Base-by-base conservation (phyloP, 2,888 invertebrate species). In the Tinea pellionella region DNA sequence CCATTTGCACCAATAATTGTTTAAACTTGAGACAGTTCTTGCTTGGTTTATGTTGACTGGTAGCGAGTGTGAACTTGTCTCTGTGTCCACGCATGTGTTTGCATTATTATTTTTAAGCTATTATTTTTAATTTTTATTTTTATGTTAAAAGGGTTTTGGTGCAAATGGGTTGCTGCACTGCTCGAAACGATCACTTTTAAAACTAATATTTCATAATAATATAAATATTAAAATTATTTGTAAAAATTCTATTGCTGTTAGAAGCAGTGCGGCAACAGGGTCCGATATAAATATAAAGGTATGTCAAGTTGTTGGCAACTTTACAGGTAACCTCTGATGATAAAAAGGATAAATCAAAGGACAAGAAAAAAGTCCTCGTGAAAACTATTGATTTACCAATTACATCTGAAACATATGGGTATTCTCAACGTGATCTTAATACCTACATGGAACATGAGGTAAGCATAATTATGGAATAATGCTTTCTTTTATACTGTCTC, bases 371-470 rank as follows among this genome's bases (percentile, higher is more conserved):
- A 78, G 90, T 93, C 62, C 78, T 91, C 4, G 90, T 93, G 18
- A 96, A 96, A 80, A 91, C 92, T 24, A 89, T 96, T 62, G 97
- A 98, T 66, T 86, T 98, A 63, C 93, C 96, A 0, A 92, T 99
- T 63, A 94, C 95, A 61, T 84, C 91, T n/a, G 81, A 89, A 59
- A 92, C 93, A 11, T 91, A 91, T 69, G 94, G 95, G 61, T 91
- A 92, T 71, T 85, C 92, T 1, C 90, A 89, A 65, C 89, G 89
- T 16, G 93, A 96, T 42, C 77, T 98, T 53, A 92, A 94, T 71
- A 81, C 85, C 55, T 92, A 92, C 61, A 85, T 92, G 64, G 96
- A 97, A 74, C 92, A 92, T 73, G 96, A 97, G 90, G 92, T 94
- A 80, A 71, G 66, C 69, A 58, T 53, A 61, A 60, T 4, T n/a